Evolutionary conservation across 2,797 vertebrate species (phyloP).

Genomic region (Selene dorsalis): DNA sequence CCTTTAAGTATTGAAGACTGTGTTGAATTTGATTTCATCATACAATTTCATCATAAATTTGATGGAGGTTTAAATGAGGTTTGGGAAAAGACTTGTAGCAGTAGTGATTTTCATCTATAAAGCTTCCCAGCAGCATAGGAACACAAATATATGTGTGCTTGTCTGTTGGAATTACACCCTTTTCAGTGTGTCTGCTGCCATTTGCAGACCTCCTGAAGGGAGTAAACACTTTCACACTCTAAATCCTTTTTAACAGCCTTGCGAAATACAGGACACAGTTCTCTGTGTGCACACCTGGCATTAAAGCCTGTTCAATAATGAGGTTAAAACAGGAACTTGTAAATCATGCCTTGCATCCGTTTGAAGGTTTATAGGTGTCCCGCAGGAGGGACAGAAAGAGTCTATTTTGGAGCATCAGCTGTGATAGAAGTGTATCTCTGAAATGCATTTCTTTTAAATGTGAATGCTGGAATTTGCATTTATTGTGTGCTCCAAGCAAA

Average conservation of each 20-base stretch:
- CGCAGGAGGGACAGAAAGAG: conserved; percentile 4
- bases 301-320: conserved; percentile 14
- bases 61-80: conserved; percentile 2
- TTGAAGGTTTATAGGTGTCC: conserved; percentile 9
- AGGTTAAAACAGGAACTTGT: conserved; percentile 10
- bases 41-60: not conserved
- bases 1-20: not conserved
- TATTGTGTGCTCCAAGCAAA: conserved; percentile 23
- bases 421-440: conserved; percentile 16
- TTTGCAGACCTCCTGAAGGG: conserved; percentile 43
- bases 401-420: not conserved
- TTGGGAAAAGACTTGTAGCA: conserved; percentile 2
- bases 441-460: conserved; percentile 15
- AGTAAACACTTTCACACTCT: conserved; percentile 34
- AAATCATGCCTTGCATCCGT: conserved; percentile 22
- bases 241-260: conserved; percentile 40
- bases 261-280: conserved; percentile 5
- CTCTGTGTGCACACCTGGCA: conserved; percentile 10
- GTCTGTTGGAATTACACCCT: conserved; percentile 1
- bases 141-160: conserved; percentile 29
- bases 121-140: conserved; percentile 31
- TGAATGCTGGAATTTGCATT: conserved; percentile 40
- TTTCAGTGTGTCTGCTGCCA: conserved; percentile 20
- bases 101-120: conserved; percentile 20
- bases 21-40: conserved; percentile 11